Evolutionary conservation across 2,888 invertebrate species (phyloP).

Genomic region (Steinernema hermaphroditum): DNA sequence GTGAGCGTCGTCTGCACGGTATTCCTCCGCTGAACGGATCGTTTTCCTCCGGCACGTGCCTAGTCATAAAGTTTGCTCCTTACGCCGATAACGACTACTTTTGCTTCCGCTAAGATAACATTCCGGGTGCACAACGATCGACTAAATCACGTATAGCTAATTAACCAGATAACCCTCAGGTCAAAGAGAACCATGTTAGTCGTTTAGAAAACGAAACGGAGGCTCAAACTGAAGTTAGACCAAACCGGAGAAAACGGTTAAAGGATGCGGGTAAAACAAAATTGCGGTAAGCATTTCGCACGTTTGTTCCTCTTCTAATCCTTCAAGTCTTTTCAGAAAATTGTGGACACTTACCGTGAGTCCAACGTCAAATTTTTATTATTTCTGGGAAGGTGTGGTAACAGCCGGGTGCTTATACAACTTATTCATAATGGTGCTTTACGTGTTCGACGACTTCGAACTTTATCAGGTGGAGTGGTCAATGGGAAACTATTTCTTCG

Average conservation of each 20-base stretch:
- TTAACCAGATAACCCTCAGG: no score
- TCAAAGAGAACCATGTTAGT: no score
- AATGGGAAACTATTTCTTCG: slow-evolving; percentile 49
- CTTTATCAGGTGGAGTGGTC: slow-evolving; percentile 47
- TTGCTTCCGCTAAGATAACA: slow-evolving; percentile 17
- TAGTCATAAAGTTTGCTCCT: background rate
- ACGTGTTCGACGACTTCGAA: slow-evolving; percentile 60
- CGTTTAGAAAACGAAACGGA: slow-evolving; percentile 15
- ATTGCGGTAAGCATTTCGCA: background rate
- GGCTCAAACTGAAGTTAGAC: slow-evolving; percentile 21
- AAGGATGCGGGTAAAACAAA: background rate
- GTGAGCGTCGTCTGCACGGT: background rate
- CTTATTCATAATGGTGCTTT: slow-evolving; percentile 58
- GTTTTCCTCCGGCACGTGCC: slow-evolving; percentile 6
- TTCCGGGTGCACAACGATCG: slow-evolving; percentile 4
- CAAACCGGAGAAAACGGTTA: slow-evolving; percentile 17
- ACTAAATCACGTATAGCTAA: no score
- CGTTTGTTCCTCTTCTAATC: no score
- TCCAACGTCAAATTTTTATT: slow-evolving; percentile 42
- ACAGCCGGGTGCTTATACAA: slow-evolving; percentile 59
- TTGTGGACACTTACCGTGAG: background rate
- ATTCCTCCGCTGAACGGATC: background rate
- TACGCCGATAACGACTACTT: background rate
- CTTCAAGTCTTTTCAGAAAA: background rate
- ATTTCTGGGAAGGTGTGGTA: slow-evolving; percentile 59